Base-by-base conservation (phyloP, 35 echinoderm and acorn worm species). In the Stichopus chloronotus region DNA sequence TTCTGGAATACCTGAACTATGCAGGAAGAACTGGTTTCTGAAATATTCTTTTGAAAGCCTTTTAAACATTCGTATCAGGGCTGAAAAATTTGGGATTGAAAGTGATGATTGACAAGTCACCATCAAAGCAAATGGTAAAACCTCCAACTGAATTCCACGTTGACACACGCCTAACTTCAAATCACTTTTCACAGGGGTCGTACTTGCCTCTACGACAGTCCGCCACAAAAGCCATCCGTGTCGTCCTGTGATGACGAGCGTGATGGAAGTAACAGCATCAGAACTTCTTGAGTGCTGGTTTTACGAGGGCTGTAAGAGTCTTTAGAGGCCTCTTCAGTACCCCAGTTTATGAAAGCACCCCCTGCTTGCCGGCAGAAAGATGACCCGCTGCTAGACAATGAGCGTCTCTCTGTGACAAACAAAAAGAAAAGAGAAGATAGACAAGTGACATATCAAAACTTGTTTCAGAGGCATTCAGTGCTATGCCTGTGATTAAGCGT, bases 371-470 rank as follows among this genome's bases (percentile, higher is more conserved):
- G 69, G 22, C 14, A 20, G 69, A 74, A 74, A 74, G 19, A n/a
- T 7, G 69, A 74, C 69, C 7, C 19, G 69, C 69, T 74, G 69
- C 17, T 74, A 74, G 19, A 74, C 69, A 74, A 74, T 74, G 69
- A 74, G 69, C 19, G 69, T 74, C 69, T 74, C 69, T 74, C 69
- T 74, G 69, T 20, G 69, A 16, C 17, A 21, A 21, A 74, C 69
- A 74, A 74, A 74, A 74, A 74, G 11, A 65, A 11, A 65, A 65
- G 19, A 65, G 19, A 65, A 65, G 5, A 14, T 5, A 74, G 13
- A 74, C 69, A 74, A 74, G 69, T 74, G 69, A 74, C 69, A 74
- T 20, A 74, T 74, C 69, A 74, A 74, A 74, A 74, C 69, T 74
- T n/a, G 7, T 20, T 74, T 74, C 69, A 74, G 19, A 74, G 69